Conservation (phyloP, 2,113 vertebrate genomes). For the Eira barbara region DNA sequence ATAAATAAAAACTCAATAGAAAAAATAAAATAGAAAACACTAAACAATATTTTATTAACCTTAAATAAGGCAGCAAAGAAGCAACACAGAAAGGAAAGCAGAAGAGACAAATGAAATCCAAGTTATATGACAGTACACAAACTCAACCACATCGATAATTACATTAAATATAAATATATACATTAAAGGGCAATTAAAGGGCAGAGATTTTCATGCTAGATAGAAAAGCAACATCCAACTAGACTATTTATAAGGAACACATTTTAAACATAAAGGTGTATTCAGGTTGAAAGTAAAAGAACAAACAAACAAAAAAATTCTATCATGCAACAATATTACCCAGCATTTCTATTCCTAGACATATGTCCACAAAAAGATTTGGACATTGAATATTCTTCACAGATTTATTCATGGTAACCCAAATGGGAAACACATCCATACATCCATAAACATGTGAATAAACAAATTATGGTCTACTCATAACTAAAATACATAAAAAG, state of each 20-base stretch:
- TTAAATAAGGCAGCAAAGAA: neutral
- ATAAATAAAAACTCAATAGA: neutral
- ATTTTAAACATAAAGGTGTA: constrained; percentile 24
- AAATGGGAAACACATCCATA: neutral
- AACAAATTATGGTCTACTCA: neutral
- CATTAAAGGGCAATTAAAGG: neutral
- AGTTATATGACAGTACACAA: neutral
- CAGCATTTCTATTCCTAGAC: neutral
- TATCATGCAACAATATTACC: neutral
- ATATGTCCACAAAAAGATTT: neutral
- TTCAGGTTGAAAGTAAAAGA: neutral
- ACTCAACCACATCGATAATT: neutral
- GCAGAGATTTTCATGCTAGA: neutral
- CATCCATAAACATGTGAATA: neutral
- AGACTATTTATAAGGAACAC: neutral
- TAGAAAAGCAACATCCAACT: neutral
- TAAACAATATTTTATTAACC: neutral
- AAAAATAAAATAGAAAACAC: constrained; percentile 25
- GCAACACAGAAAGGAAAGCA: neutral
- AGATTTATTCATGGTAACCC: neutral
- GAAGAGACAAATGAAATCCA: constrained; percentile 34
- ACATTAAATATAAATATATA: constrained; percentile 32
- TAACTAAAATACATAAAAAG: constrained; percentile 10
- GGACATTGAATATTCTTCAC: neutral
- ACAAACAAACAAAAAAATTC: neutral